Conservation (phyloP, 2,113 vertebrate genomes). For the Myotis brandtii region DNA sequence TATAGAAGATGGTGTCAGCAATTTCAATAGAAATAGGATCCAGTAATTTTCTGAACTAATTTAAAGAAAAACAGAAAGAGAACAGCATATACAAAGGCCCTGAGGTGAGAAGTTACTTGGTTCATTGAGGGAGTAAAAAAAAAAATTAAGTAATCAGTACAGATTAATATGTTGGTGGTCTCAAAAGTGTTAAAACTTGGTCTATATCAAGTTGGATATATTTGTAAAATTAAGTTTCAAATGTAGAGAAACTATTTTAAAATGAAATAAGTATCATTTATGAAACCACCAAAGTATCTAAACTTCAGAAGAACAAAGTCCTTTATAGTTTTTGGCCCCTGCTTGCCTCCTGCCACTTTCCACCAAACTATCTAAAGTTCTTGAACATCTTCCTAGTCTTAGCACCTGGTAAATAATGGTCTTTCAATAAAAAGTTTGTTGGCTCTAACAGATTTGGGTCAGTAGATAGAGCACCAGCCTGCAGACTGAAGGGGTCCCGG, state of each 20-base stretch:
- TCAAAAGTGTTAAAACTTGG: background rate
- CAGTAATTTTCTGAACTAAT: conserved; percentile 1
- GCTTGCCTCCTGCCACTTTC: background rate
- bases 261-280: conserved; percentile 8
- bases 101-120: background rate
- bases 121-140: background rate
- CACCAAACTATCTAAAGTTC: background rate
- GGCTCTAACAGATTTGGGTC: too few relatives aligned
- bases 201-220: background rate
- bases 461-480: too few relatives aligned
- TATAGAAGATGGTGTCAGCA: background rate
- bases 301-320: background rate
- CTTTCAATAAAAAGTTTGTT: background rate
- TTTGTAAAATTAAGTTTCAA: conserved; percentile 50
- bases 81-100: background rate
- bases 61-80: background rate
- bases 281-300: background rate
- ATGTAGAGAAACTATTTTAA: background rate
- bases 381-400: background rate
- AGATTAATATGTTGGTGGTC: background rate
- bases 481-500: too few relatives aligned
- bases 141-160: background rate
- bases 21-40: conserved; percentile 3
- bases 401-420: background rate
- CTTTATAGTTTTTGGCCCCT: background rate